phyloP scores from a whole-genome alignment of 2,888 invertebrate genomes.

The Pristionchus entomophagus region DNA sequence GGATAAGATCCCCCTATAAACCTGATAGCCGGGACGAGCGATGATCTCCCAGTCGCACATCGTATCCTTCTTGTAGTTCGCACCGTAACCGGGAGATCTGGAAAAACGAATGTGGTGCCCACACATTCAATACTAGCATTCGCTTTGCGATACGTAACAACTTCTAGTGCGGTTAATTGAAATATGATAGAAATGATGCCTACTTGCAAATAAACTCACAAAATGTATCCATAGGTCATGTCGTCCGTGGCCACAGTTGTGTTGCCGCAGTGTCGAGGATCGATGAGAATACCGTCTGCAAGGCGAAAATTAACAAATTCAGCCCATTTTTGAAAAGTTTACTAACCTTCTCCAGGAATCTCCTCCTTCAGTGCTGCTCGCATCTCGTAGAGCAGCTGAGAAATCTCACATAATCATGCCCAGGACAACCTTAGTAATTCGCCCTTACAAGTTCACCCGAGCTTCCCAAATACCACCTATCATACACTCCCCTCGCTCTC shows the following conservation, averaged over 20 bases:
- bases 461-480: no score
- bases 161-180: no score
- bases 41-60: slow-evolving; percentile 96
- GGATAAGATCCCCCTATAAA: not conserved
- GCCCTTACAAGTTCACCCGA: no score
- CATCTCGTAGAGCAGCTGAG: slow-evolving; percentile 89
- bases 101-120: not conserved
- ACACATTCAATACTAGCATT: no score
- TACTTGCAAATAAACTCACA: not conserved
- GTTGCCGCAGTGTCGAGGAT: slow-evolving; percentile 60
- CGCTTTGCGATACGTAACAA: no score
- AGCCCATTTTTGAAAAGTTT: not conserved
- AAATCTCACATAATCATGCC: no score
- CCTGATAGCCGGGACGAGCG: slow-evolving; percentile 65
- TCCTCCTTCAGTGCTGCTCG: slow-evolving; percentile 78
- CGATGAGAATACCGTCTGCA: slow-evolving; percentile 45
- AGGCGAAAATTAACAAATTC: slow-evolving; percentile 45
- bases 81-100: slow-evolving; percentile 89
- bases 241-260: slow-evolving; percentile 55
- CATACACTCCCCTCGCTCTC: no score
- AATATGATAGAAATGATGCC: not conserved
- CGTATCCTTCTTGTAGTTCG: slow-evolving; percentile 87
- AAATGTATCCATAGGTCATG: slow-evolving; percentile 58
- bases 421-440: no score
- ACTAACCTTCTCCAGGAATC: slow-evolving; percentile 58